Evolutionary conservation across 1,140 invertebrate species (phyloP).

Genomic region (Drosophila sulfurigaster): DNA sequence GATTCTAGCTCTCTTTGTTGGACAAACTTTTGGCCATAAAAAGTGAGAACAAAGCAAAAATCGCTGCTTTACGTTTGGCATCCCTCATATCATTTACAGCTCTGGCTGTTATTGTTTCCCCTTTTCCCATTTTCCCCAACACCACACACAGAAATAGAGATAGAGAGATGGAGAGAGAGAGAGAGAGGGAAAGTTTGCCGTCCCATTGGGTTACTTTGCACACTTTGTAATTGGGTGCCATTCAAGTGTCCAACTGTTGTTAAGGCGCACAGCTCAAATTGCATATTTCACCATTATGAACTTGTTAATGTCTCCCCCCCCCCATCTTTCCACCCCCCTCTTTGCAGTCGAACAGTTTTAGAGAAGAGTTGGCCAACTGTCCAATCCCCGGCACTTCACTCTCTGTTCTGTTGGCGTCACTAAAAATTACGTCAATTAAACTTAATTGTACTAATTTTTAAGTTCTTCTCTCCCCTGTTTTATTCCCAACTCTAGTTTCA

Average conservation of each 20-base stretch:
- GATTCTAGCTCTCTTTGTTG: background rate
- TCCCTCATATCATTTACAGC: conserved; percentile 22
- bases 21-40: conserved; percentile 29
- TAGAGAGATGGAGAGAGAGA: no score
- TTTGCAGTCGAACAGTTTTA: background rate
- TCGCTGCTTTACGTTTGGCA: conserved; percentile 2
- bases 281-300: conserved; percentile 74
- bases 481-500: conserved; percentile 8
- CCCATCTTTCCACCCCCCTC: background rate
- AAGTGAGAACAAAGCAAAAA: conserved; percentile 40
- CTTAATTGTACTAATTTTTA: conserved; percentile 79
- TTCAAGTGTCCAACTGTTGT: conserved; percentile 71
- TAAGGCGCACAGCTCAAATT: conserved; percentile 52
- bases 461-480: conserved; percentile 30
- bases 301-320: conserved; percentile 52
- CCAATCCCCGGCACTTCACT: background rate
- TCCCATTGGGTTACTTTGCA: conserved; percentile 21
- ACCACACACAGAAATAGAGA: background rate
- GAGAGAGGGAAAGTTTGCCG: no score
- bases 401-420: conserved; percentile 26
- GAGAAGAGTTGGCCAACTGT: conserved; percentile 13
- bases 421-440: conserved; percentile 80
- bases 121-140: background rate
- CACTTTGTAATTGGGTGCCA: conserved; percentile 60
- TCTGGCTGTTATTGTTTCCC: conserved; percentile 2